These are phyloP conservation scores for Sebastes umbrosus DNA, from an alignment of 2,797 vertebrate genomes.

Conservation along the genomic window DNA sequence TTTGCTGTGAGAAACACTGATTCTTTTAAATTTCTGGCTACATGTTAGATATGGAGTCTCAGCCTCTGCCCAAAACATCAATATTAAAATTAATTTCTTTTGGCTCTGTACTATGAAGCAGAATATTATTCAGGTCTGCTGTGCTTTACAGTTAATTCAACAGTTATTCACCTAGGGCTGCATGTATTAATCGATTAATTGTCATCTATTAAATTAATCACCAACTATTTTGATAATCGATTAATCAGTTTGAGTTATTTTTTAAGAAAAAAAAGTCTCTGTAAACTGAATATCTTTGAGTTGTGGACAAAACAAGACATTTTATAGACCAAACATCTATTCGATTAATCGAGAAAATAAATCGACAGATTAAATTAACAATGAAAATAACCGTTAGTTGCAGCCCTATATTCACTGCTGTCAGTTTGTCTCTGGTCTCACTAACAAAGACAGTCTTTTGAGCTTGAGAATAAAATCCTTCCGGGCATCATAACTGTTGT, in stretches of 20 bases:
- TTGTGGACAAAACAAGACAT: too few species aligned
- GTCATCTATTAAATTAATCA: accelerated
- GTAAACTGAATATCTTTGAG: too few species aligned
- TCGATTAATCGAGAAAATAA: too few species aligned
- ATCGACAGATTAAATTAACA: too few species aligned
- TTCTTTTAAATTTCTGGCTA: background rate
- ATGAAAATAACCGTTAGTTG: accelerated
- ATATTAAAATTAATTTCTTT: background rate
- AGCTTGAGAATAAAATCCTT: background rate
- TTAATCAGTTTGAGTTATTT: too few species aligned
- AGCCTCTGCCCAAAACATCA: accelerated
- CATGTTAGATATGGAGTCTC: background rate
- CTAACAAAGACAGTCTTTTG: too few species aligned
- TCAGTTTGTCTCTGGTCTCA: background rate
- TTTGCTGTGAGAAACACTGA: background rate
- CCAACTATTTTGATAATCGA: too few species aligned
- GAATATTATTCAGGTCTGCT: background rate
- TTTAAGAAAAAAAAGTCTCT: too few species aligned
- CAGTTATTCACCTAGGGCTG: too few species aligned
- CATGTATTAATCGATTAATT: too few species aligned
- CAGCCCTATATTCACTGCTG: accelerated
- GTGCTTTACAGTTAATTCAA: background rate
- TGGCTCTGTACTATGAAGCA: background rate
- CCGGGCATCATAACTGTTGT: background rate
- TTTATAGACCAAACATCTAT: too few species aligned